A percentile compares a stretch with the other conserved stretches of the same genome.
These are phyloP conservation scores for Scomber japonicus DNA, from an alignment of 2,113 vertebrate species.

Conservation along the genomic window DNA sequence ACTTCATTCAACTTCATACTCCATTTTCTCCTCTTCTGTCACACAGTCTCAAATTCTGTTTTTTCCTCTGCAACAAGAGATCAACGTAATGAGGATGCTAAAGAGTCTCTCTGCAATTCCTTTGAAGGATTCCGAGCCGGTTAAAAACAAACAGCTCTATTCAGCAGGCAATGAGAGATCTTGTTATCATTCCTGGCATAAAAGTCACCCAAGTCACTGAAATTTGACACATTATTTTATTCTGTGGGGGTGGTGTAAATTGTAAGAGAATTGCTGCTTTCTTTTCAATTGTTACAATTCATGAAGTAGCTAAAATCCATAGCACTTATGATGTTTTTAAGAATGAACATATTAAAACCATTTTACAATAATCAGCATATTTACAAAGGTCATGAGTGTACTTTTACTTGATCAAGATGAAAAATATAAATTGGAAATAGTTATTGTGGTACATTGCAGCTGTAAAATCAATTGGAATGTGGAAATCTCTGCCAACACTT, in stretches of 20 bases:
- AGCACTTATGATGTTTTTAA: background rate
- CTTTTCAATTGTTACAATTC: background rate
- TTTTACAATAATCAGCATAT: background rate
- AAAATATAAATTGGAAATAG: background rate
- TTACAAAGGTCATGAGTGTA: background rate
- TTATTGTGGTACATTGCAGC: background rate
- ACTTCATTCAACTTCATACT: slow-evolving; percentile 24
- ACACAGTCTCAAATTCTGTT: background rate
- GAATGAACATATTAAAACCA: background rate
- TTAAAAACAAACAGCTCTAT: slow-evolving; percentile 36
- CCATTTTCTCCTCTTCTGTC: slow-evolving; percentile 16
- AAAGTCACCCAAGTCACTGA: slow-evolving; percentile 7
- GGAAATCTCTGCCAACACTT: too few species aligned
- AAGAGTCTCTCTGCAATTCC: slow-evolving; percentile 28
- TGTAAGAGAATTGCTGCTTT: slow-evolving; percentile 14
- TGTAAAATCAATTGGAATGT: background rate
- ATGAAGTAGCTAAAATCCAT: background rate
- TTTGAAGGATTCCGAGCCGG: slow-evolving; percentile 46
- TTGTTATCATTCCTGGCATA: slow-evolving; percentile 34
- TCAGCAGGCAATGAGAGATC: slow-evolving; percentile 22
- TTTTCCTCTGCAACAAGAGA: slow-evolving; percentile 40
- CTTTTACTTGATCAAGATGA: background rate
- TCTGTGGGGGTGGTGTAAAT: background rate
- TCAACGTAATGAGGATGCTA: slow-evolving; percentile 43
- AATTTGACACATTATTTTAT: slow-evolving; percentile 23